Evolutionary conservation across 2,888 invertebrate genomes (phyloP).

Genomic region (Mimachlamys varia): DNA sequence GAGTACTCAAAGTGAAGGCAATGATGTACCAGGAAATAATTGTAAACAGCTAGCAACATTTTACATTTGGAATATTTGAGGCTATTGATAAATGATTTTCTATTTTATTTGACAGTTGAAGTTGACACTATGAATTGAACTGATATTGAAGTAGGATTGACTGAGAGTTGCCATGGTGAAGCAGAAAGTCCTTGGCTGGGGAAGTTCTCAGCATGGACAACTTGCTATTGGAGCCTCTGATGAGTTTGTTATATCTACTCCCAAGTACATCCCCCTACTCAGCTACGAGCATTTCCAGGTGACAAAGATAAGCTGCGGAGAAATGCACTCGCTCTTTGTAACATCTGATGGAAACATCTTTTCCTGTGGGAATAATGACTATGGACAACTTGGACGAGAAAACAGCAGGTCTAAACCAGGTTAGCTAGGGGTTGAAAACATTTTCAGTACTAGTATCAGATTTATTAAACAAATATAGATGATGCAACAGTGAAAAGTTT

Average conservation of each 20-base stretch:
- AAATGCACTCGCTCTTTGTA: conserved; percentile 91
- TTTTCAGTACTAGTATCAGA: too few relatives aligned
- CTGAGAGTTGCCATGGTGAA: neutral
- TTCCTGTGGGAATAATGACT: conserved; percentile 96
- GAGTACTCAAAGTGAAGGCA: too few relatives aligned
- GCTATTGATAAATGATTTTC: neutral
- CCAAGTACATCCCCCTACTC: conserved; percentile 80
- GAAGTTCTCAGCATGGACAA: conserved; percentile 89
- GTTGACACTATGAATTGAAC: neutral
- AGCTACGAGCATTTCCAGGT: conserved; percentile 57
- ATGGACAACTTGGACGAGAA: conserved; percentile 92
- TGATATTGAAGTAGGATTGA: neutral
- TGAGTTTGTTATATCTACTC: conserved; percentile 85
- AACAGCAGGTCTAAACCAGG: conserved; percentile 76
- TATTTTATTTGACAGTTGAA: neutral
- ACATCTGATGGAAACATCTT: conserved; percentile 90
- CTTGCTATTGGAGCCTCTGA: conserved; percentile 90
- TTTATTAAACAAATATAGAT: too few relatives aligned
- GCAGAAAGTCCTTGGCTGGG: conserved; percentile 85
- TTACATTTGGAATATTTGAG: neutral
- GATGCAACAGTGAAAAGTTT: too few relatives aligned
- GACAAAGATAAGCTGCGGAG: conserved; percentile 87
- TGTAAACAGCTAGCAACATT: too few relatives aligned
- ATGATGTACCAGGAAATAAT: too few relatives aligned
- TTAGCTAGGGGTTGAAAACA: conserved; percentile 51